Evolutionary conservation across 2,113 vertebrate genomes (phyloP), one percentile per base, ranked within the genome.

Genomic region (Apeltes quadracus): DNA sequence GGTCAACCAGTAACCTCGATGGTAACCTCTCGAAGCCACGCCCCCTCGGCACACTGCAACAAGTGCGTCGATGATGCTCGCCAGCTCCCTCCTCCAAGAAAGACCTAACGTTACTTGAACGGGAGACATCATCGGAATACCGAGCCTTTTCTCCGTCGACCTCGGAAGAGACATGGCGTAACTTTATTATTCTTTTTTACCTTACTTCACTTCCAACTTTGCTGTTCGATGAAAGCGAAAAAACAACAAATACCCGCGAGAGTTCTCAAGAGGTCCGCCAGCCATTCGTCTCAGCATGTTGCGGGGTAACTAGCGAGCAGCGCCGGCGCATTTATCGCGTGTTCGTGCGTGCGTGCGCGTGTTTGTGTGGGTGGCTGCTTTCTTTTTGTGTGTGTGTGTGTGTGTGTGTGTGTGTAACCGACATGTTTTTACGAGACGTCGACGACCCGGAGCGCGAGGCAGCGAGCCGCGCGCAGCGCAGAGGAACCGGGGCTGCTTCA

Each of bases 21-120:
- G 5, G 25, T 72, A 71, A 63, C 62, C 76, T 20, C 23, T 3
- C 3, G 0, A 73, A 20, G 55, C 81, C 77, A 81, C 88, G 66
- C 86, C 91, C 75, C 55, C 23, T 50, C 38, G 72, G 71, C 84
- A 90, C 89, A 85, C 76, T 65, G 92, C 93, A 92, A 94, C 93
- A 94, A 94, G 93, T 94, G 93, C 91, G 92, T 71, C 48, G 78
- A 87, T 83, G 92, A 91, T 90, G 88, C 89, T 87, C 39, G 58
- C 48, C 46, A 61, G 63, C 72, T 46, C 78, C 25, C 20, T 36
- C 63, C 57, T 66, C 29, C 68, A 73, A 83, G 78, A 82, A 83
- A 79, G 72, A 63, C 20, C 8, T 57, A 34, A 34, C 32, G 32
- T 34, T 34, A 7, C 38, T 76, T 48, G 64, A 71, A 46, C 63